Evolutionary conservation across 2,888 invertebrate genomes (phyloP).

Genomic region (Drosophila macrothrix): DNA sequence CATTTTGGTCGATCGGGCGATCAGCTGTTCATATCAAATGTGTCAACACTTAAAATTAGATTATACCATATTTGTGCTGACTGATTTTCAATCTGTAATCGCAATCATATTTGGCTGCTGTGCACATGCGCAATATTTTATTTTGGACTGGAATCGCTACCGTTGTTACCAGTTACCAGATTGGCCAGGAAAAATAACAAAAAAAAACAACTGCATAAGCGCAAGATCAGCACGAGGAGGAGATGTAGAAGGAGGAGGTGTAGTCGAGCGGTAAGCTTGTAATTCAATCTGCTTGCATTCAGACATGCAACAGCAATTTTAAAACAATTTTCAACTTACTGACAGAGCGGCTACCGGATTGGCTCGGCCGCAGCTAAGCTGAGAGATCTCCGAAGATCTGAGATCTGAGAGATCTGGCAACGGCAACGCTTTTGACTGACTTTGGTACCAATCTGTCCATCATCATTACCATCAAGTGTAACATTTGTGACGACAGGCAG

Average conservation of each 20-base stretch:
- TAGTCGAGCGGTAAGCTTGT: slow-evolving; percentile 72
- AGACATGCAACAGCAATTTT: slow-evolving; percentile 84
- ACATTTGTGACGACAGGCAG: slow-evolving; percentile 81
- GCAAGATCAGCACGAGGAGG: neutral
- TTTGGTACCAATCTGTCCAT: slow-evolving; percentile 85
- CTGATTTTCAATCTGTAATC: slow-evolving; percentile 70
- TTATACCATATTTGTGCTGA: slow-evolving; percentile 80
- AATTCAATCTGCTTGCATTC: slow-evolving; percentile 84
- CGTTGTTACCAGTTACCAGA: slow-evolving; percentile 47
- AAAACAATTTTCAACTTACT: slow-evolving; percentile 85
- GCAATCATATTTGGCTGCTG: slow-evolving; percentile 53
- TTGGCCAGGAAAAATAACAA: slow-evolving; percentile 31
- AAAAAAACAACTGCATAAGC: neutral
- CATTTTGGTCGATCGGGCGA: slow-evolving; percentile 17
- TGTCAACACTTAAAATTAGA: slow-evolving; percentile 83
- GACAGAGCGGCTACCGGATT: slow-evolving; percentile 82
- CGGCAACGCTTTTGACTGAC: slow-evolving; percentile 79
- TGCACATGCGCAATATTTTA: slow-evolving; percentile 65
- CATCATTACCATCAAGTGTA: slow-evolving; percentile 84
- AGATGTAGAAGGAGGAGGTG: neutral
- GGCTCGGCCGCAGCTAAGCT: slow-evolving; percentile 67
- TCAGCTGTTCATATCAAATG: slow-evolving; percentile 61
- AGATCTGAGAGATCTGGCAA: slow-evolving; percentile 47
- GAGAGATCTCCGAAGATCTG: slow-evolving; percentile 53
- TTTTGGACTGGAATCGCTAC: slow-evolving; percentile 61